phyloP scores from a whole-genome alignment of 2,797 vertebrate genomes.

The Sarcophilus harrisii region DNA sequence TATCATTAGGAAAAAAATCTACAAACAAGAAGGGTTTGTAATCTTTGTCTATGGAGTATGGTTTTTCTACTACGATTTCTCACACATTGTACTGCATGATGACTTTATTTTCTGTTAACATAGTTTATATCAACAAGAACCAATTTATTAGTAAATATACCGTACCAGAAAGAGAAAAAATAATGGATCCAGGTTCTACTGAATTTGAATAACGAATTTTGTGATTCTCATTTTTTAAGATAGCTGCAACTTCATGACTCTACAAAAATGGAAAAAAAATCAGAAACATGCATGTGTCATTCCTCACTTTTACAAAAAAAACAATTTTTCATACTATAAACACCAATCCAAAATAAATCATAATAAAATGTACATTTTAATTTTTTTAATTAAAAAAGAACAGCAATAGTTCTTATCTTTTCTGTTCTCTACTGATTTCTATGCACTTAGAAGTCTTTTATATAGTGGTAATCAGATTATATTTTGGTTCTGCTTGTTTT shows the following conservation, averaged over 20 bases:
- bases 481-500: not conserved
- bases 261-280: slow-evolving; percentile 80
- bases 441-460: not conserved
- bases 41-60: not conserved
- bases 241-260: slow-evolving; percentile 86
- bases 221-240: slow-evolving; percentile 89
- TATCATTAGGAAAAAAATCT: slow-evolving; percentile 30
- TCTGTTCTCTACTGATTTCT: not conserved
- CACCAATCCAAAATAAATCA: not conserved
- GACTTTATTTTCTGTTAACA: slow-evolving; percentile 9
- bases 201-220: slow-evolving; percentile 90
- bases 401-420: not conserved
- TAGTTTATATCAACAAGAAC: slow-evolving; percentile 62
- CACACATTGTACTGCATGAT: not conserved
- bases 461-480: not conserved
- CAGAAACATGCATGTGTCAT: slow-evolving; percentile 35
- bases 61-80: slow-evolving; percentile 11
- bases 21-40: slow-evolving; percentile 11
- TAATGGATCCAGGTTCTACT: slow-evolving; percentile 89
- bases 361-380: not conserved
- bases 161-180: slow-evolving; percentile 95
- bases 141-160: slow-evolving; percentile 71
- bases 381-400: not conserved
- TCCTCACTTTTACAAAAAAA: slow-evolving; percentile 43
- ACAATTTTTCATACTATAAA: not conserved